phyloP scores from a whole-genome alignment of 2,113 vertebrate species.

The Rhadina sibilatrix region DNA sequence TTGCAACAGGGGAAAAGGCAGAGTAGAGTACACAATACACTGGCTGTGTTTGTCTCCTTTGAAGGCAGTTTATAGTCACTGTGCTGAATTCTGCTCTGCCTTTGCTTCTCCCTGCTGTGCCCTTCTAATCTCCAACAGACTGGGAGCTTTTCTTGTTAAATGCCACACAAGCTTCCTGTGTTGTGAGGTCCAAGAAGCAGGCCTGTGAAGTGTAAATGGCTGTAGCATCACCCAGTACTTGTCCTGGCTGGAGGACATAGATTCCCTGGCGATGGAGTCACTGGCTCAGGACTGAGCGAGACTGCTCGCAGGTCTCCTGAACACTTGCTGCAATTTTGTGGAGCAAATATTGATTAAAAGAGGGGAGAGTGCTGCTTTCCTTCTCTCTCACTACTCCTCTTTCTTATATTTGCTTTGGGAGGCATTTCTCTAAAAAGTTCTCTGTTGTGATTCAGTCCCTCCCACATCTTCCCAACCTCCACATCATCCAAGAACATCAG shows the following conservation, averaged over 20 bases:
- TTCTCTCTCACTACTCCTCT: not conserved
- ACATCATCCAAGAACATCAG: not conserved
- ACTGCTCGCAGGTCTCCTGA: not conserved
- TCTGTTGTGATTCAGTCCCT: not conserved
- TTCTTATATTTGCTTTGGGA: not conserved
- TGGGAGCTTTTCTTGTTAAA: not conserved
- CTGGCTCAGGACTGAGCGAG: rapidly evolving
- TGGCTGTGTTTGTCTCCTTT: not conserved
- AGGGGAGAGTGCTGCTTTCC: not conserved
- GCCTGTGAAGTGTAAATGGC: not conserved
- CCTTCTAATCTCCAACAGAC: not conserved
- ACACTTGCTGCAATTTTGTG: not conserved
- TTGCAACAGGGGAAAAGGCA: not conserved
- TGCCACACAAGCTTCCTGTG: not conserved
- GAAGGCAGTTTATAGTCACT: not conserved
- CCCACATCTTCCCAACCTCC: not conserved
- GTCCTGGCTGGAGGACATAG: not conserved
- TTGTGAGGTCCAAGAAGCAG: not conserved
- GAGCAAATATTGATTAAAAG: not conserved
- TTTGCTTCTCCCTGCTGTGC: not conserved
- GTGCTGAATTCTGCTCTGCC: not conserved
- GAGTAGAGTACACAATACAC: not conserved
- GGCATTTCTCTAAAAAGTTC: not conserved
- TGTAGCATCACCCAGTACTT: not conserved
- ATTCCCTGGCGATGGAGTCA: not conserved